Percentiles rank a stretch among this genome's conserved stretches.
phyloP scores from a whole-genome alignment of 2,113 vertebrate species.

The Macaca fascicularis region T2T-MFA8v1.1 NC_088380.1:82082501-82083000 shows the following conservation, averaged over 20 bases:
- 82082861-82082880: neutral
- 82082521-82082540: slow-evolving; percentile 25
- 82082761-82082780: slow-evolving; percentile 39
- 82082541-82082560: slow-evolving; percentile 33
- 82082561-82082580: slow-evolving; percentile 24
- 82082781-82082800: neutral
- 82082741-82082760: slow-evolving; percentile 36
- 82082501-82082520: neutral
- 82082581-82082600: slow-evolving; percentile 15
- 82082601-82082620: neutral
- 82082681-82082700: slow-evolving; percentile 41
- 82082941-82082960: slow-evolving; percentile 24
- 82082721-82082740: slow-evolving; percentile 52
- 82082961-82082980: neutral
- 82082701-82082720: slow-evolving; percentile 55
- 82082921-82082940: neutral
- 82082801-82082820: neutral
- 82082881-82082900: neutral
- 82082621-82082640: slow-evolving; percentile 48
- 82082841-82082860: neutral
- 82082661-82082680: slow-evolving; percentile 57
- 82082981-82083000: slow-evolving; percentile 30
- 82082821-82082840: neutral
- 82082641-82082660: neutral
- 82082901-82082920: neutral